These are phyloP conservation scores for Ethmia dodecea DNA, from an alignment of 2,888 invertebrate species.

Conservation along the genomic window DNA sequence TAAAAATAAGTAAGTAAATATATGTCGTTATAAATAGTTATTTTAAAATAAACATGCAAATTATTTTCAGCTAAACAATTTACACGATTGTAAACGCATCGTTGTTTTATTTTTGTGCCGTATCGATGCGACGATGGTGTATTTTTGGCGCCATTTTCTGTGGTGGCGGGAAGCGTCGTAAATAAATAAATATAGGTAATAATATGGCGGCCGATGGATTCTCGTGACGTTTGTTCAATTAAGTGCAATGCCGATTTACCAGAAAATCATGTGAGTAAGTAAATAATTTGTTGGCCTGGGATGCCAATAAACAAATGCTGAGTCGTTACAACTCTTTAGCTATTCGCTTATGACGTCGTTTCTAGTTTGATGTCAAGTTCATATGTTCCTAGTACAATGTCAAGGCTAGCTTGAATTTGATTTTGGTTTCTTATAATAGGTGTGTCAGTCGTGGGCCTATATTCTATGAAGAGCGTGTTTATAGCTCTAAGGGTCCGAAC, in stretches of 20 bases:
- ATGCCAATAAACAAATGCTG: too few relatives aligned
- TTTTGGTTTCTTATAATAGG: too few relatives aligned
- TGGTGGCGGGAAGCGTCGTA: conserved; percentile 27
- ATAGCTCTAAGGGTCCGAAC: conserved; percentile 84
- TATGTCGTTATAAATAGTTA: conserved; percentile 6
- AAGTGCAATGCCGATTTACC: not conserved
- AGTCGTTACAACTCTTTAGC: too few relatives aligned
- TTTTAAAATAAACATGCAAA: conserved; percentile 6
- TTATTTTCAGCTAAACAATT: conserved; percentile 25
- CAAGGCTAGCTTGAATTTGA: not conserved
- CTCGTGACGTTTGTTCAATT: conserved; percentile 14
- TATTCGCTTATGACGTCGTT: not conserved
- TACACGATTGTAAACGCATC: conserved; percentile 33
- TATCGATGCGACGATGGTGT: conserved; percentile 34
- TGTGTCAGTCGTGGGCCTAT: conserved; percentile 32
- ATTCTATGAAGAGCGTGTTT: conserved; percentile 25
- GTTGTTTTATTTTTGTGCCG: conserved; percentile 31
- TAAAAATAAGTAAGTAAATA: conserved; percentile 5
- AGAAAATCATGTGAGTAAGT: too few relatives aligned
- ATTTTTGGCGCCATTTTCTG: conserved; percentile 36
- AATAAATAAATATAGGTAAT: conserved; percentile 12
- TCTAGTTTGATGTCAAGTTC: not conserved
- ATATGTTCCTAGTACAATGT: not conserved
- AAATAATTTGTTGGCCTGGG: too few relatives aligned
- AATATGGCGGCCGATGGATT: conserved; percentile 11